Conservation (phyloP, 2,888 invertebrate genomes). For the Oscheius sp. region DNA sequence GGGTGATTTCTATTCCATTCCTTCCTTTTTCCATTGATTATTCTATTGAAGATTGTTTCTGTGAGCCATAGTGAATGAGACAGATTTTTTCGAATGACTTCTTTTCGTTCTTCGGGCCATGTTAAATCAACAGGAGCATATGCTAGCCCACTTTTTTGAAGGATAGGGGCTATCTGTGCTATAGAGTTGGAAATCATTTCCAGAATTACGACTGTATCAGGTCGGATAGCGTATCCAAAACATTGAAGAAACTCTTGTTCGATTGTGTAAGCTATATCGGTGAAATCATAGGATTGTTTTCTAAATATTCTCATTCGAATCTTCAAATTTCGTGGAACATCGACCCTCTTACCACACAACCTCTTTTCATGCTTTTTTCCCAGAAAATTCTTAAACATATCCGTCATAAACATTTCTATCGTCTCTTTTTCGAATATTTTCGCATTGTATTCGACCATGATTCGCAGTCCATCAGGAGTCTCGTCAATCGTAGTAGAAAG, state of each 20-base stretch:
- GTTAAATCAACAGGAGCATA: slow-evolving; percentile 55
- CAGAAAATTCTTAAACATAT: slow-evolving; percentile 34
- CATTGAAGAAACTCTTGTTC: slow-evolving; percentile 3
- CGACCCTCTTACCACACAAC: not conserved
- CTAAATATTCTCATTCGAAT: not conserved
- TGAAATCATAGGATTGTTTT: too few relatives aligned
- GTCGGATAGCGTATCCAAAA: slow-evolving; percentile 3
- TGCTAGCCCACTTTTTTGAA: slow-evolving; percentile 38
- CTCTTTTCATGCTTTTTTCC: not conserved
- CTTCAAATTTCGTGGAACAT: not conserved
- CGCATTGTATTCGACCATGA: slow-evolving; percentile 57
- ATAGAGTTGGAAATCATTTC: slow-evolving; percentile 26
- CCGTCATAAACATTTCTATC: slow-evolving; percentile 40
- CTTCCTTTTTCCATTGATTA: not conserved
- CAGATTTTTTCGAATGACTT: not conserved
- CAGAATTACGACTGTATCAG: slow-evolving; percentile 42
- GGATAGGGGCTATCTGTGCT: slow-evolving; percentile 39
- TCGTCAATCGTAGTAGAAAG: slow-evolving; percentile 65
- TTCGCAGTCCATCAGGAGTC: slow-evolving; percentile 37
- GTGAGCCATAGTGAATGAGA: not conserved
- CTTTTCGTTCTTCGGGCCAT: slow-evolving; percentile 42
- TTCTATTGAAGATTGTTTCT: not conserved
- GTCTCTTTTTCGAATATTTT: slow-evolving; percentile 35
- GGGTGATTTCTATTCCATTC: not conserved
- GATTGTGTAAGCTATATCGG: not conserved